Percentiles rank a stretch among this genome's conserved stretches.
Conservation (phyloP, 2,888 invertebrate species). For the Hypomecis atomaria region DNA sequence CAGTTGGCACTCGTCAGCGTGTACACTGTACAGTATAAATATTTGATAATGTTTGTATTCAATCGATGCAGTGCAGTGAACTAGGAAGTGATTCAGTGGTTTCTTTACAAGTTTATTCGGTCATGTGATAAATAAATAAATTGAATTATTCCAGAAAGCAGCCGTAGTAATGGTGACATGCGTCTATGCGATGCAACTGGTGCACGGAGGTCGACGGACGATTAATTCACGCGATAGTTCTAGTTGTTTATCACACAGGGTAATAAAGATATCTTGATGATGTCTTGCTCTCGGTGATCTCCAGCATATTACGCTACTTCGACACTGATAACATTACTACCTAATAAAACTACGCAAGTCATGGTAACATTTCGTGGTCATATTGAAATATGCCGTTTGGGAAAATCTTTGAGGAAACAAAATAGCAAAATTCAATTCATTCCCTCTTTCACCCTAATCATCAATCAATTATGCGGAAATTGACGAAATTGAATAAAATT, state of each 20-base stretch:
- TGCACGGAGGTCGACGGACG: constrained; percentile 62
- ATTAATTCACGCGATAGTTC: constrained; percentile 71
- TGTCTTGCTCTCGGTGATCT: constrained; percentile 50
- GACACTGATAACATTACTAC: constrained; percentile 34
- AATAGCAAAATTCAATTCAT: constrained; percentile 17
- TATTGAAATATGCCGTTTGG: background rate
- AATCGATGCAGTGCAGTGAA: constrained; percentile 33
- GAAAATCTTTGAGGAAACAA: constrained; percentile 23
- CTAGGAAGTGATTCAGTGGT: constrained; percentile 51
- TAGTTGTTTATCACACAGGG: constrained; percentile 69
- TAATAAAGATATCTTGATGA: constrained; percentile 71
- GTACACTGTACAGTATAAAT: constrained; percentile 8
- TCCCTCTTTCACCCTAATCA: constrained; percentile 24
- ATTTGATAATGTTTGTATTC: constrained; percentile 31
- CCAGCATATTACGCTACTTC: constrained; percentile 46
- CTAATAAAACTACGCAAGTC: constrained; percentile 10
- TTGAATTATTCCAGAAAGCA: constrained; percentile 26
- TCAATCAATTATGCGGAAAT: constrained; percentile 35
- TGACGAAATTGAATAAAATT: constrained; percentile 32
- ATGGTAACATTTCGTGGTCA: background rate
- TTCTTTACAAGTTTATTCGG: constrained; percentile 34
- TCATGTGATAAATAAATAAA: constrained; percentile 25
- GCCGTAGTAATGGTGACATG: constrained; percentile 22
- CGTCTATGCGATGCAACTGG: constrained; percentile 27
- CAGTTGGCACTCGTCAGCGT: constrained; percentile 3